Evolutionary conservation across 2,888 invertebrate genomes (phyloP), one percentile per base, ranked within the genome.

Genomic region (Caradrina kadenii): DNA sequence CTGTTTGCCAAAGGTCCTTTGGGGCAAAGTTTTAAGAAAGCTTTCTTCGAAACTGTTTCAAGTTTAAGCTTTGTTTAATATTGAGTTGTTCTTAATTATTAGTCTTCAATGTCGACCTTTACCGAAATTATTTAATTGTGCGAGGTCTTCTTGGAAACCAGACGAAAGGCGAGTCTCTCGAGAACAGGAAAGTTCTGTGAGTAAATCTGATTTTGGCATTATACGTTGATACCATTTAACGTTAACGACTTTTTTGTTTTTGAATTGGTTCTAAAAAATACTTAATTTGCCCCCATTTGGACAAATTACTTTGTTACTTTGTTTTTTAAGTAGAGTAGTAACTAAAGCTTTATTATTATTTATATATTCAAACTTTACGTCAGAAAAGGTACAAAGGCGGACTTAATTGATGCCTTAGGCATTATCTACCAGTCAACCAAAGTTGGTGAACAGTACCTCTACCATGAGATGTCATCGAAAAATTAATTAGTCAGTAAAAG

Each of bases 171-270:
- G 42, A 59, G n/a, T 2, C 19, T 26, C 4, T 35, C 2, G 48
- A 48, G n/a, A 49, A 42, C 63, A 21, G 19, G 62, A 62, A 70
- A 54, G 62, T 42, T 72, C n/a, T 39, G 21, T 7, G 21, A 75
- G 26, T 7, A 39, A 75, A 63, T 55, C 26, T 11, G 53, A 63
- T 75, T 75, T 69, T 50, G 50, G 11, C 22, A 60, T 74, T 72
- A 35, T 72, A 72, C 45, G 55, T 63, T 72, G 42, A 71, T 72
- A 39, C n/a, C 56, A 59, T 73, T 59, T 49, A 54, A 66, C 31
- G 31, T 22, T 22, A 58, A 35, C 15, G 42, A 54, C n/a, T 22
- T 73, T 55, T 63, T n/a, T 2, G 17, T 31, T 39, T n/a, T 61
- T 39, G 31, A 8, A 49, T 54, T 8, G 15, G 11, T 21, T 61